phyloP scores from a whole-genome alignment of 2,888 invertebrate genomes.

The Cotesia congregata region DNA sequence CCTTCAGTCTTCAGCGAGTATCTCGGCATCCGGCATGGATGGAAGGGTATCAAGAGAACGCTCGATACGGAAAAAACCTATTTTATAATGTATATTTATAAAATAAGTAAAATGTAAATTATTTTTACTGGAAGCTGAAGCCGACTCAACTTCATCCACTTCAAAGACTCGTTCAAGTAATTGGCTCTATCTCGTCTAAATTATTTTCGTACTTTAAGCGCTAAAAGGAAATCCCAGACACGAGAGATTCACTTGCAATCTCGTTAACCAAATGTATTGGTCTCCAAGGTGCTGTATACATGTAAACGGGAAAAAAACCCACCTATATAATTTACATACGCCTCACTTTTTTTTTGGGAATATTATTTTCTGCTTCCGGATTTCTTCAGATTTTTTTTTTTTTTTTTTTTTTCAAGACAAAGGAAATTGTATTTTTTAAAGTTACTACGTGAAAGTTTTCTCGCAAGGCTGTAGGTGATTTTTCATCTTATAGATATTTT shows the following conservation, averaged over 20 bases:
- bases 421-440: too few species aligned
- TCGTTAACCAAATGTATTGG: constrained; percentile 46
- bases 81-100: not conserved
- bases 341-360: not conserved
- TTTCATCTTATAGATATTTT: too few species aligned
- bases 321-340: not conserved
- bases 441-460: not conserved
- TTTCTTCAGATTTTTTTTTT: too few species aligned
- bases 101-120: not conserved
- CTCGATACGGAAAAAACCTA: too few species aligned
- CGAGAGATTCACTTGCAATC: constrained; percentile 37
- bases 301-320: not conserved
- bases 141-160: constrained; percentile 21
- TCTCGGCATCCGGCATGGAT: not conserved
- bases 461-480: too few species aligned
- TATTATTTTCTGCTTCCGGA: not conserved
- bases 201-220: constrained; percentile 43
- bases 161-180: constrained; percentile 29
- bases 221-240: constrained; percentile 15
- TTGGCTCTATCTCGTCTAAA: constrained; percentile 37
- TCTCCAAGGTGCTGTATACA: not conserved
- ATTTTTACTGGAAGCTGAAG: not conserved
- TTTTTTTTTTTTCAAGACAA: too few species aligned
- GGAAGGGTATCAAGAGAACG: not conserved
- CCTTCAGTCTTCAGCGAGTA: not conserved